Percentiles rank a stretch among this genome's conserved stretches.
Evolutionary conservation across 2,113 vertebrate species (phyloP).

Genomic region (Xiphias gladius): DNA sequence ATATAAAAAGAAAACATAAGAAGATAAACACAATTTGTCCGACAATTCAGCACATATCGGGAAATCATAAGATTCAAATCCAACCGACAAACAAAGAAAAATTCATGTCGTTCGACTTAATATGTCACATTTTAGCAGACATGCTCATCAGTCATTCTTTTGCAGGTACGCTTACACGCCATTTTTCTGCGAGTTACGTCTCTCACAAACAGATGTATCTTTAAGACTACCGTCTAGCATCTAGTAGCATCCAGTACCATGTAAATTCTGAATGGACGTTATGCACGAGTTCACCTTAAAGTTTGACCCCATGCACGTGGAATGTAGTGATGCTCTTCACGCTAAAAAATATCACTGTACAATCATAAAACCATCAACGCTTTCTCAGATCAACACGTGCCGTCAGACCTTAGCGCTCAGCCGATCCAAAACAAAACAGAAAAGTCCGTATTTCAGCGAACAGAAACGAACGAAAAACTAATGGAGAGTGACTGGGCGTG

Average conservation of each 20-base stretch:
- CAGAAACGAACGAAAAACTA: conserved; percentile 2
- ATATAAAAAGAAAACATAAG: conserved; percentile 54
- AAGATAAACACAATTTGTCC: conserved; percentile 50
- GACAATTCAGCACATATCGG: conserved; percentile 60
- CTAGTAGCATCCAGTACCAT: conserved; percentile 49
- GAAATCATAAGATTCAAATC: conserved; percentile 51
- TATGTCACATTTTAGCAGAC: conserved; percentile 62
- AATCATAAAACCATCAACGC: conserved; percentile 56
- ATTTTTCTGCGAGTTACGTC: conserved; percentile 19
- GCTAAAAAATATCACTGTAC: conserved; percentile 54
- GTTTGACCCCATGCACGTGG: conserved; percentile 20
- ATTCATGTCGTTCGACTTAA: conserved; percentile 23
- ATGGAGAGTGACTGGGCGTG: neutral
- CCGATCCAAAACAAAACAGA: conserved; percentile 29
- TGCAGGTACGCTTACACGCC: conserved; percentile 29
- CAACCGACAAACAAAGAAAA: conserved; percentile 28
- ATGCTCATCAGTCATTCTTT: conserved; percentile 65
- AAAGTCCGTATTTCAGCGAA: conserved; percentile 46
- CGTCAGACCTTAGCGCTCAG: conserved; percentile 31
- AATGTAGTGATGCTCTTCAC: conserved; percentile 48
- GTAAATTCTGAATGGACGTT: conserved; percentile 42
- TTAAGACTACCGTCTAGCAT: conserved; percentile 55
- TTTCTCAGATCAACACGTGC: conserved; percentile 45
- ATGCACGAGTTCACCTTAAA: neutral
- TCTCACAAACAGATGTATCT: conserved; percentile 35